phyloP scores from a whole-genome alignment of 2,797 vertebrate species.

The Phaenicophaeus curvirostris region DNA sequence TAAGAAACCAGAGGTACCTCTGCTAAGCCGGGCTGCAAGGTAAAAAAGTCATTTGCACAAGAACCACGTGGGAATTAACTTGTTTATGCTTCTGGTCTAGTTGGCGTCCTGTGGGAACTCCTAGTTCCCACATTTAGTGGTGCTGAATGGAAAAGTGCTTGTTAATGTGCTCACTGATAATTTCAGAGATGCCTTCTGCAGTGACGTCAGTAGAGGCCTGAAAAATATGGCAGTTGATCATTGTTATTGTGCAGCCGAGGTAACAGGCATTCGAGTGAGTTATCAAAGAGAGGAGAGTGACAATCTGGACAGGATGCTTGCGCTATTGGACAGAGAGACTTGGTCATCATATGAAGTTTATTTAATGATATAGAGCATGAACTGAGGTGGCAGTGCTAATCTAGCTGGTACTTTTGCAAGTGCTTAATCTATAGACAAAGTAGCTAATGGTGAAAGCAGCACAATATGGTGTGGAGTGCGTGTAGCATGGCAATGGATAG shows the following conservation, averaged over 20 bases:
- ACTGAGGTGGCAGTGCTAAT: background rate
- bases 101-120: background rate
- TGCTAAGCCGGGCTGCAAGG: background rate
- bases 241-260: rapidly evolving
- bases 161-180: background rate
- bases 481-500: background rate
- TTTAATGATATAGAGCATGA: background rate
- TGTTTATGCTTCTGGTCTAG: background rate
- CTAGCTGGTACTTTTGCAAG: background rate
- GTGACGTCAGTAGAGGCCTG: background rate
- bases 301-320: background rate
- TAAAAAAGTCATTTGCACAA: background rate
- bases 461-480: background rate
- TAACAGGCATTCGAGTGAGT: background rate
- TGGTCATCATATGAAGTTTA: background rate
- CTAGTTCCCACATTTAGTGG: background rate
- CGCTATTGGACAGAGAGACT: background rate
- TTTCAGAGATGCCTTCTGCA: background rate
- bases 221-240: background rate
- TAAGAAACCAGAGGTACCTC: background rate
- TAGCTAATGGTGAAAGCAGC: background rate
- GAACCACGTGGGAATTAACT: background rate
- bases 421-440: background rate
- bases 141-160: background rate
- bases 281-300: background rate